Conservation (phyloP, 2,888 invertebrate genomes). For the Idaea straminata region DNA sequence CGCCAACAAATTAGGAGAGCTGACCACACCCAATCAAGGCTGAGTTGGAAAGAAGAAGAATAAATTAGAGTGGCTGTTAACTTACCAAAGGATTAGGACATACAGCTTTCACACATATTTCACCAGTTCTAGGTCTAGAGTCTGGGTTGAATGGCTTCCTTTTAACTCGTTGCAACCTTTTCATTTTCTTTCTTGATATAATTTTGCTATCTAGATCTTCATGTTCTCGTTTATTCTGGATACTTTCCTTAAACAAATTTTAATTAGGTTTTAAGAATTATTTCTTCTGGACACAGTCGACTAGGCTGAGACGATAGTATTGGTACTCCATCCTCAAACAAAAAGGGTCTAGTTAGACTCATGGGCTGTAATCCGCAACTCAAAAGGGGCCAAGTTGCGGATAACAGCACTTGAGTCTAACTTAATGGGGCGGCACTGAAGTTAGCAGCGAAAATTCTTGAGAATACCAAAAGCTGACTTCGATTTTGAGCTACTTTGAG, state of each 20-base stretch:
- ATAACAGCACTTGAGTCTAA: too few relatives aligned
- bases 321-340: too few relatives aligned
- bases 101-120: conserved; percentile 78
- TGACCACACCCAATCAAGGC: too few relatives aligned
- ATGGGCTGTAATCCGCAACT: too few relatives aligned
- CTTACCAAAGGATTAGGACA: conserved; percentile 90
- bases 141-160: conserved; percentile 85
- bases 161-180: conserved; percentile 86
- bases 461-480: too few relatives aligned
- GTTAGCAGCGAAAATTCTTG: too few relatives aligned
- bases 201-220: conserved; percentile 84
- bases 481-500: too few relatives aligned
- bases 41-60: conserved; percentile 19
- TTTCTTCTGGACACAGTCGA: neutral
- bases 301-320: too few relatives aligned
- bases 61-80: conserved; percentile 21
- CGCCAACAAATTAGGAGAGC: too few relatives aligned
- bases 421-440: too few relatives aligned
- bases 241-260: conserved; percentile 40
- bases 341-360: too few relatives aligned
- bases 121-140: conserved; percentile 76
- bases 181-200: conserved; percentile 92
- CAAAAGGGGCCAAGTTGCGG: too few relatives aligned
- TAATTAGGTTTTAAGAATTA: conserved; percentile 7
- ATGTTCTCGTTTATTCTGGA: conserved; percentile 78